Evolutionary conservation across 2,888 invertebrate genomes (phyloP), one percentile per base, ranked within the genome.

Genomic region (Spilarctia lutea): DNA sequence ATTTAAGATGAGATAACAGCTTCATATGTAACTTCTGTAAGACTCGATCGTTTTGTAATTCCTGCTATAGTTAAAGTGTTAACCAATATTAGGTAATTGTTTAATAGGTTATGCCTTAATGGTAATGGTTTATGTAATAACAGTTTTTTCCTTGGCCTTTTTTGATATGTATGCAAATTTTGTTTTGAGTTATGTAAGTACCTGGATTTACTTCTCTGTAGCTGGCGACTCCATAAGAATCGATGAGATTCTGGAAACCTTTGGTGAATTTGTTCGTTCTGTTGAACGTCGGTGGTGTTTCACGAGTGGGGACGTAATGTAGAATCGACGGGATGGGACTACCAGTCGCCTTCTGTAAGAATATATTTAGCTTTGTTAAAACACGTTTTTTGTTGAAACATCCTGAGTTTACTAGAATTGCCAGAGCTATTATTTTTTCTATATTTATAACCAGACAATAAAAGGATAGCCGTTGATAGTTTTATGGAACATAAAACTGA

Each of bases 201-300:
- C 97, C 97, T 91, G 98, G 98, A 93, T 98, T 99, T 79, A 98
- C 97, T 96, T 99, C 98, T 85, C 98, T 96, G 91, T 99, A 99
- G 80, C 97, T 97, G 71, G 98, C 98, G 72, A 98, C 97, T 86
- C 98, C 99, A 92, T 99, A 99, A 45, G 98, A 97, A 96, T 98
- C 98, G 85, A 99, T 98, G 84, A 99, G 97, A 88, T 97, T 97
- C 92, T 99, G 99, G 93, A 98, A 99, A 78, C 98, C 98, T 79
- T 95, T 94, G 0, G 98, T 99, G 91, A 98, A 98, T 89, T 97
- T 98, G 94, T 98, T 98, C 70, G 98, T 97, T 71, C 97, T 96
- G 91, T 98, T 97, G 92, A 97, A 98, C 0, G 98, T 99, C 11
- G 99, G 98, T 10, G 98, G 98, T 48, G 94, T 94, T 88, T 97